Evolutionary conservation across 2,888 invertebrate genomes (phyloP), one percentile per base, ranked within the genome.

Genomic region (Aplocera efformata): DNA sequence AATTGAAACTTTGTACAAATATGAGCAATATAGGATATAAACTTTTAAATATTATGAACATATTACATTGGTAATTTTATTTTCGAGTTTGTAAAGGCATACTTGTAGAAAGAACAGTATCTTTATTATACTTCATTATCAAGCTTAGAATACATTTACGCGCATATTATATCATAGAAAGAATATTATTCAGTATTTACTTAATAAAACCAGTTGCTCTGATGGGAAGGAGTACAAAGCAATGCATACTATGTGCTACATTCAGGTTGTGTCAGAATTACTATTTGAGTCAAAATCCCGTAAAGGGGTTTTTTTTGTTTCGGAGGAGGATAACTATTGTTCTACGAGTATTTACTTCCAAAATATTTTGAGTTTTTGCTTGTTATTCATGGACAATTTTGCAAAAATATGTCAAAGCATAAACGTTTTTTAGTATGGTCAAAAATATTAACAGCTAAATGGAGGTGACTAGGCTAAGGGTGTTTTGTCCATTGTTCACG

Each of bases 1-100:
- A 65, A 80, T 48, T 70, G 80, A 80, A 88, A 85, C 85, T 83
- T 85, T 86, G 88, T 88, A 88, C 88, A 88, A 88, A 86, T 70
- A 82, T 73, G 76, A 88, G 88, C 88, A 88, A 88, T 88, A 88
- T 88, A 86, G 82, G 59, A 72, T 75, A 75, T 72, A 56, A 73
- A 72, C 78, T 72, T 80, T 79, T 64, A 73, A 77, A 63, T 63
- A 61, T 61, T 35, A 53, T 45, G 39, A 49, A 44, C 74, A 78
- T 67, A 63, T 76, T n/a, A n/a, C 69, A 75, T 80, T 81, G 74
- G n/a, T n/a, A n/a, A n/a, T n/a, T 72, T 79, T 79, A 80, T 75
- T 76, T 72, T 79, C 58, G 66, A 65, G 32, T 70, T 65, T 79
- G 79, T 84, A 83, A 83, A 75, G 80, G 71, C 61, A 67, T 72